phyloP scores from a whole-genome alignment of 2,888 invertebrate genomes.

The Lapara coniferarum region DNA sequence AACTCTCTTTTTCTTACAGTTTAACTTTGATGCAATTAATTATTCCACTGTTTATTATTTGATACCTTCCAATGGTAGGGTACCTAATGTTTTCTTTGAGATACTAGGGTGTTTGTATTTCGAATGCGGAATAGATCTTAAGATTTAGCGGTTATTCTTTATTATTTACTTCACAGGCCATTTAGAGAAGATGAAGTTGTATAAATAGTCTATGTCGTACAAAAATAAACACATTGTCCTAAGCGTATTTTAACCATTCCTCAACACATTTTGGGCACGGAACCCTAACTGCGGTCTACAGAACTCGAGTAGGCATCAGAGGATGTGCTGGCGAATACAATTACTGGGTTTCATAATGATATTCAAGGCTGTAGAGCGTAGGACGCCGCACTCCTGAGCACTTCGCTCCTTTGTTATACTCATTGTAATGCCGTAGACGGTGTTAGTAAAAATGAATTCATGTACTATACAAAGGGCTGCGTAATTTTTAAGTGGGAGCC shows the following conservation, averaged over 20 bases:
- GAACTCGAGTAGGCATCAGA: slow-evolving; percentile 34
- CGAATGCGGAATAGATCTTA: no score
- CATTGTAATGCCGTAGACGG: slow-evolving; percentile 13
- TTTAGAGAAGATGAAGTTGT: no score
- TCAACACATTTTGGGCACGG: not conserved
- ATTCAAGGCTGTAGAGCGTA: slow-evolving; percentile 35
- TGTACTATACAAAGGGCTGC: slow-evolving; percentile 35
- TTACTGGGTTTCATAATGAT: slow-evolving; percentile 39
- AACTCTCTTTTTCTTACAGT: not conserved
- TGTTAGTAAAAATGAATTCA: slow-evolving; percentile 40
- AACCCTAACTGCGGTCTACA: not conserved
- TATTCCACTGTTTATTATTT: no score
- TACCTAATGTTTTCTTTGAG: no score
- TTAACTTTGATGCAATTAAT: no score
- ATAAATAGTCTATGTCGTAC: no score
- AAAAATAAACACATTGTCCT: not conserved
- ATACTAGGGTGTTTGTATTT: no score
- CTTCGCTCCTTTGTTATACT: slow-evolving; percentile 42
- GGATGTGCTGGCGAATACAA: slow-evolving; percentile 52
- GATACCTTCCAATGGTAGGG: no score
- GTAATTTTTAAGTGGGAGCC: slow-evolving; percentile 30
- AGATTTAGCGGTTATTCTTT: no score
- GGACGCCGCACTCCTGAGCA: slow-evolving; percentile 35
- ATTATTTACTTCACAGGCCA: no score
- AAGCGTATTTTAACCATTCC: not conserved